Conservation (phyloP, 2,797 vertebrate genomes). For the Xiphophorus birchmanni region DNA sequence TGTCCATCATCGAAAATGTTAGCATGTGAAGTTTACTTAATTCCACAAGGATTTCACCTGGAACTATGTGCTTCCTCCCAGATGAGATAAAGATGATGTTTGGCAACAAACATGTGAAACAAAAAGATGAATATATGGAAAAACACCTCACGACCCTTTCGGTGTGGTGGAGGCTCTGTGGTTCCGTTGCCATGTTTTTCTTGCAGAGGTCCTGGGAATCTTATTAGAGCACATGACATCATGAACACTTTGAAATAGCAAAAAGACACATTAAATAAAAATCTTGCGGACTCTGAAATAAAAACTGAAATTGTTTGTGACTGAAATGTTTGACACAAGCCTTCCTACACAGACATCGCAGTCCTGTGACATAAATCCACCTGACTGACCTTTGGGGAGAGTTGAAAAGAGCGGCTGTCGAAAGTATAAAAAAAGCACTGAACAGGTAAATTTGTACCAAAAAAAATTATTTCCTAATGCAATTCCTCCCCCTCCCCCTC, state of each 20-base stretch:
- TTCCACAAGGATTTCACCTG: not conserved
- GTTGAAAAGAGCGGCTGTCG: too few species aligned
- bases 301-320: not conserved
- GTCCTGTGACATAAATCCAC: not conserved
- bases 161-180: not conserved
- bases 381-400: too few species aligned
- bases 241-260: not conserved
- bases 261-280: too few species aligned
- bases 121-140: not conserved
- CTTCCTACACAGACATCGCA: not conserved
- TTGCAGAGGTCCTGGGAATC: not conserved
- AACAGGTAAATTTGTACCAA: too few species aligned
- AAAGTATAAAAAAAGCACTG: too few species aligned
- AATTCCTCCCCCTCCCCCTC: accelerated
- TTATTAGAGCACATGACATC: not conserved
- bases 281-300: not conserved
- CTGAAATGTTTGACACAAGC: constrained; percentile 2
- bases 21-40: not conserved
- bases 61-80: not conserved
- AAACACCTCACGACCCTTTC: not conserved
- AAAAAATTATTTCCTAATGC: not conserved
- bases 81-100: not conserved
- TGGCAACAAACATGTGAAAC: not conserved
- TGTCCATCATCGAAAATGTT: not conserved
- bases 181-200: too few species aligned